Conservation (phyloP, 2,113 vertebrate species). For the Zapornia atra region DNA sequence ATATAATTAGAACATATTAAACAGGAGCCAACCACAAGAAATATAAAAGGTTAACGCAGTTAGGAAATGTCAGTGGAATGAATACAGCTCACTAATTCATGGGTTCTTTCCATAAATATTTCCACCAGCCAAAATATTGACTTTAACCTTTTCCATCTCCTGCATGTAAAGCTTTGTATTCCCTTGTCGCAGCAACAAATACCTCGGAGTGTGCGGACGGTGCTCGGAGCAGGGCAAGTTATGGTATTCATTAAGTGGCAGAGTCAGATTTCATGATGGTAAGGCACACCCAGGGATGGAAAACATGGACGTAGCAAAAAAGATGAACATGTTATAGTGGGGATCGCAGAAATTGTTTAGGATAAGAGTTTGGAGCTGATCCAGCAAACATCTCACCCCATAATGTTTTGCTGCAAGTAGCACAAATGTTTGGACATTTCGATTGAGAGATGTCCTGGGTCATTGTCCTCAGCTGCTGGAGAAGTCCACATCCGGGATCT, state of each 20-base stretch:
- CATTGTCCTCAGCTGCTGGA: not conserved
- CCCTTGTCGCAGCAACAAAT: slow-evolving; percentile 37
- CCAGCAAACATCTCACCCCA: not conserved
- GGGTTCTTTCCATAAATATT: slow-evolving; percentile 60
- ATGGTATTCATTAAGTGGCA: slow-evolving; percentile 60
- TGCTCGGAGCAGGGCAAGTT: not conserved
- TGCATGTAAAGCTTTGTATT: slow-evolving; percentile 42
- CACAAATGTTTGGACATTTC: not conserved
- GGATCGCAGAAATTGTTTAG: not conserved
- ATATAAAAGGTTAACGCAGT: slow-evolving; percentile 58
- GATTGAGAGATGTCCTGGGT: not conserved
- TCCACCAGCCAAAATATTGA: slow-evolving; percentile 66
- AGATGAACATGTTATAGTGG: not conserved
- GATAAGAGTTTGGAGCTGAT: not conserved
- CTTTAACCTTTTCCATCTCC: slow-evolving; percentile 66
- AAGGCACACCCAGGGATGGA: slow-evolving; percentile 45
- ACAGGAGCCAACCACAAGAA: slow-evolving; percentile 60
- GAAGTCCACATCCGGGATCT: not conserved
- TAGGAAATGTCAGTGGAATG: slow-evolving; percentile 62
- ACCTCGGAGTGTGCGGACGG: not conserved
- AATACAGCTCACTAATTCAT: slow-evolving; percentile 34
- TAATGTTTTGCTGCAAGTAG: not conserved
- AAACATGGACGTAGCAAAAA: not conserved
- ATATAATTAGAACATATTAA: slow-evolving; percentile 63
- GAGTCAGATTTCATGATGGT: slow-evolving; percentile 34